A percentile compares a stretch with the other conserved stretches of the same genome.
Evolutionary conservation across 2,888 invertebrate genomes (phyloP).

Genomic region (Lasius platythorax): DNA sequence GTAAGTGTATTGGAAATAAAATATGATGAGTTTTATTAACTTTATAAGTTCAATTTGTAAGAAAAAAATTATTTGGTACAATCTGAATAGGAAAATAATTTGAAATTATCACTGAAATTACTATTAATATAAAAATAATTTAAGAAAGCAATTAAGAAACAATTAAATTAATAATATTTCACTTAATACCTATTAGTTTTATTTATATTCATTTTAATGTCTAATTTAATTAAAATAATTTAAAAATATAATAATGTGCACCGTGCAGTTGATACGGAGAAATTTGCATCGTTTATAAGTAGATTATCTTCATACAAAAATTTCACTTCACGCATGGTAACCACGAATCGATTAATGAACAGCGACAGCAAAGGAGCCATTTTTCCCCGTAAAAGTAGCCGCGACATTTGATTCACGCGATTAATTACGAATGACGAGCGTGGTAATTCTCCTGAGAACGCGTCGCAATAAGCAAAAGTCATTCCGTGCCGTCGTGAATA

Average conservation of each 20-base stretch:
- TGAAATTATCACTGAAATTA: not conserved
- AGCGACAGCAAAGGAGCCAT: not conserved
- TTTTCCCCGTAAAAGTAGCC: slow-evolving; percentile 8
- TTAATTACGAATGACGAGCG: slow-evolving; percentile 26
- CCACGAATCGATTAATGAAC: slow-evolving; percentile 36
- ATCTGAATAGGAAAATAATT: not conserved
- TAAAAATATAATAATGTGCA: not conserved
- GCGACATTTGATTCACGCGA: slow-evolving; percentile 15
- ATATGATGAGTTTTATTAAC: not conserved
- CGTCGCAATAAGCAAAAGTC: slow-evolving; percentile 29
- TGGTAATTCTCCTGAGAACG: slow-evolving; percentile 28
- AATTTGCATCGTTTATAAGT: not conserved
- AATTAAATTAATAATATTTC: not conserved
- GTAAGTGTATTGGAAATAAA: not conserved
- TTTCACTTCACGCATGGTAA: slow-evolving; percentile 18
- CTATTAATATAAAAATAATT: not conserved
- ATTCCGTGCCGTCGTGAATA: slow-evolving; percentile 11
- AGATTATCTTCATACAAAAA: not conserved
- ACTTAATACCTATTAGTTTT: not conserved
- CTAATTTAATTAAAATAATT: not conserved
- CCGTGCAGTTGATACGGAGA: not conserved
- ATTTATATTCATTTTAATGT: not conserved
- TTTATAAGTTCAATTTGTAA: not conserved
- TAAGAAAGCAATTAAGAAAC: not conserved
- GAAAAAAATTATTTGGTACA: not conserved